phyloP scores from a whole-genome alignment of 2,888 invertebrate genomes.

The Thymelicus lineola region DNA sequence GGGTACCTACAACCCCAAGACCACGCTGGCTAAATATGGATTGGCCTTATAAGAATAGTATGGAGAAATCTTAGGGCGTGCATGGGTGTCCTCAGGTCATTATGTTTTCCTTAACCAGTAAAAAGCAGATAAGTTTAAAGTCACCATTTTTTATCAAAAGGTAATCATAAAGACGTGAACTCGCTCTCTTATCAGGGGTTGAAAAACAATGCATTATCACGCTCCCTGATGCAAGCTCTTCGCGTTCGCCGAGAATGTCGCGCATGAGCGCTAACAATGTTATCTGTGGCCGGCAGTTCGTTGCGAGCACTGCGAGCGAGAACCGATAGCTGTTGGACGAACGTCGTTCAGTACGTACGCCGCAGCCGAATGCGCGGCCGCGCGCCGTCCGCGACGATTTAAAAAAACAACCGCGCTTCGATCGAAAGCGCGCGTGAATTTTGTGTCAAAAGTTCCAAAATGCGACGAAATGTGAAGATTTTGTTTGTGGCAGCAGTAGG shows the following conservation, averaged over 20 bases:
- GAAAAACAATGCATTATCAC: conserved; percentile 40
- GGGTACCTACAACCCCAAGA: too few species aligned
- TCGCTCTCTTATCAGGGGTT: conserved; percentile 38
- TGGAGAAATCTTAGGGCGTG: too few species aligned
- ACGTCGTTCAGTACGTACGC: conserved; percentile 67
- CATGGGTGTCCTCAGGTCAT: too few species aligned
- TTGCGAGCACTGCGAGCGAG: conserved; percentile 20
- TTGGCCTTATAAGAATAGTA: too few species aligned
- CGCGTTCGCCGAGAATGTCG: conserved; percentile 46
- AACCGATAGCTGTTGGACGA: conserved; percentile 44
- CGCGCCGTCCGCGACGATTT: conserved; percentile 65
- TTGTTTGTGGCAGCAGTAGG: conserved; percentile 72
- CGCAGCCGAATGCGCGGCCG: conserved; percentile 76
- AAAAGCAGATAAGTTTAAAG: too few species aligned
- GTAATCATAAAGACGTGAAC: not conserved
- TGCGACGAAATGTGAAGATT: conserved; percentile 79
- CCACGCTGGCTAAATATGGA: too few species aligned
- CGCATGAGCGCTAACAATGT: conserved; percentile 67
- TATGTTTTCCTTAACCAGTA: too few species aligned
- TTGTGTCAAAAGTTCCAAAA: conserved; percentile 49
- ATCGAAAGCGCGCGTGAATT: conserved; percentile 49
- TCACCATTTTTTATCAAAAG: not conserved
- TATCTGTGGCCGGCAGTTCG: conserved; percentile 47
- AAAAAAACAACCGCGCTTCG: conserved; percentile 50
- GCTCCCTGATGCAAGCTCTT: conserved; percentile 43